These are phyloP conservation scores for Lepisosteus osseus DNA, from an alignment of 2,113 vertebrate species.

Conservation along the genomic window DNA sequence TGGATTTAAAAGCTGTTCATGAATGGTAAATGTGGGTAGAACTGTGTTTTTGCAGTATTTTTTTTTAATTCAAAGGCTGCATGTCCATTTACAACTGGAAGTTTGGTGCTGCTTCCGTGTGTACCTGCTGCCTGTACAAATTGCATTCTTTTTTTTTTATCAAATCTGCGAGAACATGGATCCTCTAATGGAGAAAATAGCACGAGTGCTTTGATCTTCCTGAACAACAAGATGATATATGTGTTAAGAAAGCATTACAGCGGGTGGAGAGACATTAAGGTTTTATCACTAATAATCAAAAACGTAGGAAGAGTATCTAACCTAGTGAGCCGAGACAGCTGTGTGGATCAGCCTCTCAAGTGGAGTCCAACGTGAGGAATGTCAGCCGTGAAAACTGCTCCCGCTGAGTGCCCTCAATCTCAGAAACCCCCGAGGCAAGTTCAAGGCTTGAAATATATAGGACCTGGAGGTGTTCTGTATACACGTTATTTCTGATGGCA, in stretches of 20 bases:
- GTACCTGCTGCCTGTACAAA: too few relatives aligned
- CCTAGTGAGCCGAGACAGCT: constrained; percentile 46
- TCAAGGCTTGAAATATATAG: not conserved
- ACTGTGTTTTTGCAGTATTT: not conserved
- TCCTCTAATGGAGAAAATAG: too few relatives aligned
- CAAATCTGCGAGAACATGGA: too few relatives aligned
- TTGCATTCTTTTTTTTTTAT: too few relatives aligned
- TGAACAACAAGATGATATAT: too few relatives aligned
- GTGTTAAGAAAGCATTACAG: too few relatives aligned
- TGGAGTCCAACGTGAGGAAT: constrained; percentile 55
- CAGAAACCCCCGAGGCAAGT: not conserved
- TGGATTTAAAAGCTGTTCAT: not conserved
- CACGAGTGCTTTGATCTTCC: too few relatives aligned
- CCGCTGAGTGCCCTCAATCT: constrained; percentile 56
- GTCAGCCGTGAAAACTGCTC: constrained; percentile 60
- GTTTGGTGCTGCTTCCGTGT: too few relatives aligned
- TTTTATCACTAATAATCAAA: not conserved
- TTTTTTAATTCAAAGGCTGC: not conserved
- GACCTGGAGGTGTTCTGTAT: not conserved
- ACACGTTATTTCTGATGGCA: not conserved
- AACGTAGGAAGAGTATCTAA: too few relatives aligned
- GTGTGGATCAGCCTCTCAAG: constrained; percentile 63
- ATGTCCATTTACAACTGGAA: too few relatives aligned
- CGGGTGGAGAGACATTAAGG: not conserved
- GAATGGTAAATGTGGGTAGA: constrained; percentile 3